A percentile compares a stretch with the other conserved stretches of the same genome.
Evolutionary conservation across 2,797 vertebrate genomes (phyloP).

Genomic region (Thamnophis elegans): DNA sequence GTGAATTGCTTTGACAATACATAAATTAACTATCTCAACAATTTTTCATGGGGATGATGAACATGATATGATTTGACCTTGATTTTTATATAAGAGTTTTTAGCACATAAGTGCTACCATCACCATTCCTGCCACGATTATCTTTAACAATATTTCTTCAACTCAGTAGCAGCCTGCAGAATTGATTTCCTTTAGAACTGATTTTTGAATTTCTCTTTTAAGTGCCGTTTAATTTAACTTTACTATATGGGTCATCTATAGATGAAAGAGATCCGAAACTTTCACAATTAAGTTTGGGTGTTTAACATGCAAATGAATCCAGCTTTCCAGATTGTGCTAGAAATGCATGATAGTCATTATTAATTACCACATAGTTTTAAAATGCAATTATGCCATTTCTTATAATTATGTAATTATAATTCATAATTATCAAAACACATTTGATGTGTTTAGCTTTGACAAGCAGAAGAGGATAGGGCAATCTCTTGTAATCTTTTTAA

Average conservation of each 20-base stretch:
- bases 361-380: conserved; percentile 7
- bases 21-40: not conserved
- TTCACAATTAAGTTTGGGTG: not conserved
- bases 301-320: conserved; percentile 15
- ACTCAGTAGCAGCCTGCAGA: conserved; percentile 34
- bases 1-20: not conserved
- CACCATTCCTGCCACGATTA: not conserved
- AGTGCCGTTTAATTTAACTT: conserved; percentile 8
- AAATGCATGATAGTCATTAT: not conserved
- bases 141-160: conserved; percentile 1
- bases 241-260: not conserved
- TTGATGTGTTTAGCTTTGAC: conserved; percentile 22
- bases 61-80: not conserved
- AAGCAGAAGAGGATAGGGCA: conserved; percentile 31
- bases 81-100: conserved; percentile 3
- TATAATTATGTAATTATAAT: not conserved
- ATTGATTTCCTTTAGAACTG: not conserved
- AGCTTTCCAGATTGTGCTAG: not conserved
- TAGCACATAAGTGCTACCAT: not conserved
- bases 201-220: not conserved
- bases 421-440: conserved; percentile 5
- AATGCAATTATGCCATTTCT: conserved; percentile 2
- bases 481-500: conserved; percentile 47
- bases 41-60: not conserved
- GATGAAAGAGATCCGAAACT: not conserved